Evolutionary conservation across 2,797 vertebrate genomes (phyloP).

Genomic region (Chromis chromis): DNA sequence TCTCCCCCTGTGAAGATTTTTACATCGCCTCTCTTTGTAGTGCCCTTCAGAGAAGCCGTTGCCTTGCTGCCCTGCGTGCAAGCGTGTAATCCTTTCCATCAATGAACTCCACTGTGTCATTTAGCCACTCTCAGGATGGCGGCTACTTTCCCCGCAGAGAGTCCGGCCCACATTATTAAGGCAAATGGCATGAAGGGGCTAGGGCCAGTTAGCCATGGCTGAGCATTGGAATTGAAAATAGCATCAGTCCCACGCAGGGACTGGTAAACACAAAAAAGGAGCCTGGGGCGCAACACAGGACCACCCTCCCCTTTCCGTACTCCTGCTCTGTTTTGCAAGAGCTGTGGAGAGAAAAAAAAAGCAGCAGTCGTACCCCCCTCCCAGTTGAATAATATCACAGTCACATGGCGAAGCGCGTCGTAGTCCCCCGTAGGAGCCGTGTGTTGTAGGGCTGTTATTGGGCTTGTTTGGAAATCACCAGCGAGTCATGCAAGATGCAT

Average conservation of each 20-base stretch:
- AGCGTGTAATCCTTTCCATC: constrained; percentile 84
- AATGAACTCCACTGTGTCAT: constrained; percentile 83
- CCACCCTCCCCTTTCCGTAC: constrained; percentile 23
- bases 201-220: constrained; percentile 76
- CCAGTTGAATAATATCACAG: constrained; percentile 72
- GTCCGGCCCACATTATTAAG: constrained; percentile 80
- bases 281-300: constrained; percentile 63
- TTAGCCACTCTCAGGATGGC: constrained; percentile 80
- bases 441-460: constrained; percentile 66
- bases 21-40: constrained; percentile 64
- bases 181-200: constrained; percentile 79
- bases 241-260: constrained; percentile 78
- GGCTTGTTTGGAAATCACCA: constrained; percentile 76
- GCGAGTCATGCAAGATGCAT: constrained; percentile 81
- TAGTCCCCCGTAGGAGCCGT: constrained; percentile 45
- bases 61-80: constrained; percentile 70
- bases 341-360: constrained; percentile 19
- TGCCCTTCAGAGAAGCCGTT: constrained; percentile 72
- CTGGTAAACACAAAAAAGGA: constrained; percentile 78
- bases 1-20: constrained; percentile 54
- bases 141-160: constrained; percentile 76
- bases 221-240: constrained; percentile 82
- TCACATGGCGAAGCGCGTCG: constrained; percentile 52
- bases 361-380: constrained; percentile 7
- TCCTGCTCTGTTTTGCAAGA: constrained; percentile 54